Percentiles rank a stretch among this genome's conserved stretches.
phyloP scores from a whole-genome alignment of 2,113 vertebrate species.

The Pongo pygmaeus region DNA sequence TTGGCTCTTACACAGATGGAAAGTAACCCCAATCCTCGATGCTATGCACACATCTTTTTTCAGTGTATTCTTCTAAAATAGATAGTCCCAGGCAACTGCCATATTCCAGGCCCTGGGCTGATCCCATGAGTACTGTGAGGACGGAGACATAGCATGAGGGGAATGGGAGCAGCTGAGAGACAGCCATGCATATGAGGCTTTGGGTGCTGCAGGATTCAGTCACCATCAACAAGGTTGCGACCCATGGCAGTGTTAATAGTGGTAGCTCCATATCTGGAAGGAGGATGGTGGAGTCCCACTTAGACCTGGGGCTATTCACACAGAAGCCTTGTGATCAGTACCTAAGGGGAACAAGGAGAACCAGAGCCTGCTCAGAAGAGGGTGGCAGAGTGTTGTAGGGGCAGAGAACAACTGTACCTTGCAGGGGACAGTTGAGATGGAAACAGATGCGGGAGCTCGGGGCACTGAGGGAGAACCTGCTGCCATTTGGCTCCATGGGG shows the following conservation, averaged over 20 bases:
- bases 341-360: neutral
- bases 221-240: fast-evolving
- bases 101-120: neutral
- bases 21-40: neutral
- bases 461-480: too few relatives aligned
- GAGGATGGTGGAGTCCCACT: neutral
- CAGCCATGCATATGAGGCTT: fast-evolving
- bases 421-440: neutral
- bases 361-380: too few relatives aligned
- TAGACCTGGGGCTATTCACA: neutral
- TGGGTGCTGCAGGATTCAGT: neutral
- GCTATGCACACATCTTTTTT: neutral
- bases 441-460: neutral
- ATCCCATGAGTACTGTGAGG: neutral
- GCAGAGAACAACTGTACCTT: too few relatives aligned
- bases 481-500: neutral
- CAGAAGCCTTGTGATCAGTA: neutral
- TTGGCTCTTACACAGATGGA: neutral
- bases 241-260: fast-evolving
- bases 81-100: fast-evolving
- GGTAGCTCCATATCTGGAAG: neutral
- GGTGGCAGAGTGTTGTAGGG: neutral
- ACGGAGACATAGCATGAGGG: neutral
- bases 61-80: neutral
- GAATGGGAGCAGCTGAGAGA: fast-evolving